Percentiles rank a stretch among this genome's conserved stretches.
Evolutionary conservation across 2,797 vertebrate genomes (phyloP).

Genomic region (Ctenopoma kingsleyae): DNA sequence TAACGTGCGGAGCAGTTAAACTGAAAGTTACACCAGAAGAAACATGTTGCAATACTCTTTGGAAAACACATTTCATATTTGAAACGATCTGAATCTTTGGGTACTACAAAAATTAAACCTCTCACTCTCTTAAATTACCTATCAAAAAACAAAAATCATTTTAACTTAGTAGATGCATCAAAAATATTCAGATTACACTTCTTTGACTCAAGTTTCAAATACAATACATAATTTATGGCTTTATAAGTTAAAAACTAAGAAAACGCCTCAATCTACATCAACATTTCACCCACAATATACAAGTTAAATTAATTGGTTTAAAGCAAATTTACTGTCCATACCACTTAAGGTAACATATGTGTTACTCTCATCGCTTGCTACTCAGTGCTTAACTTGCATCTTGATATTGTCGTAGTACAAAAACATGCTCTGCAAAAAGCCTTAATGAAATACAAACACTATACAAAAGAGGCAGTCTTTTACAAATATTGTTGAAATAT

Average conservation of each 20-base stretch:
- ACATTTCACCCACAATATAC: slow-evolving; percentile 83
- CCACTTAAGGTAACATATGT: slow-evolving; percentile 74
- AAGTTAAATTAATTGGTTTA: slow-evolving; percentile 87
- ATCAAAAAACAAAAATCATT: slow-evolving; percentile 71
- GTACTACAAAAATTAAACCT: slow-evolving; percentile 70
- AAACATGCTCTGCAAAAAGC: slow-evolving; percentile 84
- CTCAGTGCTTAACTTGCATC: slow-evolving; percentile 86
- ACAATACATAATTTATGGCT: slow-evolving; percentile 90
- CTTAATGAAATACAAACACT: slow-evolving; percentile 80
- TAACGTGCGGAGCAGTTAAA: slow-evolving; percentile 69
- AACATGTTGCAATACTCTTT: slow-evolving; percentile 78
- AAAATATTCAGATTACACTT: slow-evolving; percentile 88
- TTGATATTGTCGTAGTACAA: slow-evolving; percentile 81
- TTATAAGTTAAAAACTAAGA: slow-evolving; percentile 87
- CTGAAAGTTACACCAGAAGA: slow-evolving; percentile 74
- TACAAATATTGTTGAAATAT: slow-evolving; percentile 75
- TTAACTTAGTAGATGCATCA: slow-evolving; percentile 87
- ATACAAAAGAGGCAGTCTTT: slow-evolving; percentile 81
- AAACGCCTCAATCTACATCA: slow-evolving; percentile 82
- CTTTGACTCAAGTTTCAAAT: slow-evolving; percentile 87
- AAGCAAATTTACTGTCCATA: slow-evolving; percentile 80
- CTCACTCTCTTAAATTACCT: slow-evolving; percentile 85
- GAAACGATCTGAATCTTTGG: slow-evolving; percentile 78
- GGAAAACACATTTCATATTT: slow-evolving; percentile 77
- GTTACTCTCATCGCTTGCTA: slow-evolving; percentile 79